These are phyloP conservation scores for Tenthredo livida DNA, from an alignment of 2,888 invertebrate species.

Conservation along the genomic window DNA sequence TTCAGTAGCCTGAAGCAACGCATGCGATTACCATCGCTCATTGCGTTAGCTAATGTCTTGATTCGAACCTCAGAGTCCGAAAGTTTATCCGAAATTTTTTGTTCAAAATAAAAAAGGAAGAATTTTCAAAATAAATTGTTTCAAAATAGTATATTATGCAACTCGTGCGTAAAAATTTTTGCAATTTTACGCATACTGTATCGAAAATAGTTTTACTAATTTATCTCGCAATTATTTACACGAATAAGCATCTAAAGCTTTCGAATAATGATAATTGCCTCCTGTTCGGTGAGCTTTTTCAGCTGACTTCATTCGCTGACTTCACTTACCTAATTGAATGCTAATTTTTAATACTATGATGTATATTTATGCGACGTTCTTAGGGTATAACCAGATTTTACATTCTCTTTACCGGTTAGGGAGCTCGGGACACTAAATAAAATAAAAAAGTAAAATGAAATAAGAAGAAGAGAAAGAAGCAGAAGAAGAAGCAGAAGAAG, in stretches of 20 bases:
- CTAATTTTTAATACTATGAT: slow-evolving; percentile 24
- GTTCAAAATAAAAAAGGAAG: too few relatives aligned
- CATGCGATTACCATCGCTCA: slow-evolving; percentile 75
- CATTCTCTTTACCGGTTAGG: neutral
- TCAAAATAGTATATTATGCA: too few relatives aligned
- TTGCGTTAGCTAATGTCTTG: slow-evolving; percentile 75
- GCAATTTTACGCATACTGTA: too few relatives aligned
- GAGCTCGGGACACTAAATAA: neutral
- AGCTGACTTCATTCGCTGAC: neutral
- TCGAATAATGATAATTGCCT: neutral
- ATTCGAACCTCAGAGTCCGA: slow-evolving; percentile 65
- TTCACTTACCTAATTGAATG: slow-evolving; percentile 8
- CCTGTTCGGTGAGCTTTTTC: neutral
- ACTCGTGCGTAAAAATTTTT: too few relatives aligned
- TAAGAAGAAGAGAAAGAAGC: neutral
- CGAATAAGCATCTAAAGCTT: neutral
- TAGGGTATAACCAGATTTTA: neutral
- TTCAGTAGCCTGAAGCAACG: slow-evolving; percentile 71
- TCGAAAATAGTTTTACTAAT: neutral
- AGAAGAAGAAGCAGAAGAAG: too few relatives aligned
- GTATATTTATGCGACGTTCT: neutral
- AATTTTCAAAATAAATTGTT: too few relatives aligned
- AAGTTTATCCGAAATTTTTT: neutral
- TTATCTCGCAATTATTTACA: neutral
- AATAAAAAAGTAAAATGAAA: too few relatives aligned